phyloP scores from a whole-genome alignment of 2,888 invertebrate species.

The Drosophila suboccidentalis region DNA sequence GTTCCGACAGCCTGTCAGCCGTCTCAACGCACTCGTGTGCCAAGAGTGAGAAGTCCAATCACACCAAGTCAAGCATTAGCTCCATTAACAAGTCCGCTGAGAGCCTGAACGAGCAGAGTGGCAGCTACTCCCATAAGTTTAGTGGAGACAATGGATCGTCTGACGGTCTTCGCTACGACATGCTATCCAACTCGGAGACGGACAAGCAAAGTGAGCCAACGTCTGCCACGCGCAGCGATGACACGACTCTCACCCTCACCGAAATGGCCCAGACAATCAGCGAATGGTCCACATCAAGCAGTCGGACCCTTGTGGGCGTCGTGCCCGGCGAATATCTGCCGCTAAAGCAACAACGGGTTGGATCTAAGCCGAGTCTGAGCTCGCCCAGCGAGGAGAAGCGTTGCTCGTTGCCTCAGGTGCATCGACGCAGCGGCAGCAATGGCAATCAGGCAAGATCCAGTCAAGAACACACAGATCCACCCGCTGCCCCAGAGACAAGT shows the following conservation, averaged over 20 bases:
- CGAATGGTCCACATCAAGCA: constrained; percentile 93
- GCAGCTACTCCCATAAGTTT: constrained; percentile 84
- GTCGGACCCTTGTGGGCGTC: constrained; percentile 89
- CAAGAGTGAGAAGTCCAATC: constrained; percentile 88
- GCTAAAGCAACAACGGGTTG: constrained; percentile 81
- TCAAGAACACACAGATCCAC: constrained; percentile 60
- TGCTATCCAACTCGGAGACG: constrained; percentile 88
- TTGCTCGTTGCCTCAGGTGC: constrained; percentile 79
- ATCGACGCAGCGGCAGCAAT: constrained; percentile 80
- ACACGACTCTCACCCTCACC: constrained; percentile 90
- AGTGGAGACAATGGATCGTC: constrained; percentile 85
- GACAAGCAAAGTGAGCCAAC: constrained; percentile 88
- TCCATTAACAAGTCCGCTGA: constrained; percentile 88
- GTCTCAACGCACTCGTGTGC: constrained; percentile 87
- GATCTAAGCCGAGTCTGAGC: constrained; percentile 68
- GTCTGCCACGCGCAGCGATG: constrained; percentile 92
- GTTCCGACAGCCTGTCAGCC: constrained; percentile 88
- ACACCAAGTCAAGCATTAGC: constrained; percentile 87
- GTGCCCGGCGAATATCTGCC: constrained; percentile 86
- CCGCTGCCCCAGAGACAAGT: constrained; percentile 64
- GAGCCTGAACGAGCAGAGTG: constrained; percentile 85
- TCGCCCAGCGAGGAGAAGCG: constrained; percentile 82
- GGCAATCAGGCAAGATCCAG: constrained; percentile 71
- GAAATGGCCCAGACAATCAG: constrained; percentile 92
- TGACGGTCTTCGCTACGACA: constrained; percentile 87